Conservation (phyloP, 2,888 invertebrate genomes). For the Plutella xylostella region DNA sequence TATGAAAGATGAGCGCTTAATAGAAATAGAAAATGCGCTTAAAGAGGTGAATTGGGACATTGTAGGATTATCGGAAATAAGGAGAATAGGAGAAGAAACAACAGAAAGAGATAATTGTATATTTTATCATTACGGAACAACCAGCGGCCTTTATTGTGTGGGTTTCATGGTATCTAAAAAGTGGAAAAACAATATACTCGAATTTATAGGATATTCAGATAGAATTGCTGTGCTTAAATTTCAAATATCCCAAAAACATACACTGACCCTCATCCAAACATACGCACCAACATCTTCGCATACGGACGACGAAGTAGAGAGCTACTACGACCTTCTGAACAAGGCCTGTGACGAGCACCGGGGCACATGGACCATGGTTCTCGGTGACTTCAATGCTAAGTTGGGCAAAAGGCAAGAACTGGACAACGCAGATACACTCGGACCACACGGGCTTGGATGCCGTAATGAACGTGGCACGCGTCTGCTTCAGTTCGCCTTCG, state of each 20-base stretch:
- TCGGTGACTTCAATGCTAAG: too few species aligned
- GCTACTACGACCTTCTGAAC: too few species aligned
- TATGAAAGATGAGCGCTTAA: not conserved
- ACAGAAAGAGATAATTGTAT: not conserved
- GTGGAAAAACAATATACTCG: constrained; percentile 3
- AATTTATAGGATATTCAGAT: not conserved
- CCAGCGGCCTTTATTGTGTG: not conserved
- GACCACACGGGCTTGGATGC: too few species aligned
- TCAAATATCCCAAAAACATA: not conserved
- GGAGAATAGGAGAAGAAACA: not conserved
- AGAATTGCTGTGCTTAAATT: not conserved
- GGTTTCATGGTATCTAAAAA: constrained; percentile 1
- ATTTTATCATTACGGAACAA: not conserved
- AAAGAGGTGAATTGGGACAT: not conserved
- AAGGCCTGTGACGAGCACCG: too few species aligned
- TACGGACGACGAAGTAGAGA: too few species aligned
- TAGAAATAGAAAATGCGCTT: constrained; percentile 1
- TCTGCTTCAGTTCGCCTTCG: too few species aligned
- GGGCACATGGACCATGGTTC: too few species aligned
- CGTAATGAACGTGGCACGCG: too few species aligned
- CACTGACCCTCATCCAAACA: not conserved
- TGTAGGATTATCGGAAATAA: not conserved
- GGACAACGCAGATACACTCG: too few species aligned
- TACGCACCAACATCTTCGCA: too few species aligned
- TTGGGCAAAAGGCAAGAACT: too few species aligned